These are phyloP conservation scores for Scaptomyza graminum DNA, from an alignment of 1,140 invertebrate species.

Conservation along the genomic window DNA sequence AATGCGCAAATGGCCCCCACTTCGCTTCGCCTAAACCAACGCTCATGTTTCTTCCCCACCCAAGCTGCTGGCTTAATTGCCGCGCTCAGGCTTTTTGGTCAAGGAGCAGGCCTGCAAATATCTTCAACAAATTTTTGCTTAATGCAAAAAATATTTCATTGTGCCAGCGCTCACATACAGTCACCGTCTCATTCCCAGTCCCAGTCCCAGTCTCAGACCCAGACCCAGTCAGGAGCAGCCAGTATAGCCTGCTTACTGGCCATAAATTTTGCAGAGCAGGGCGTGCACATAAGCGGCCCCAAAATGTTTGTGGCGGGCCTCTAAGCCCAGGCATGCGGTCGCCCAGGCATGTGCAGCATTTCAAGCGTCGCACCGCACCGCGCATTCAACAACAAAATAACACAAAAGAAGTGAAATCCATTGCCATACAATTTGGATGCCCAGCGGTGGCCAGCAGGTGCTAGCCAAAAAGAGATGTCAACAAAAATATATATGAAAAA, in stretches of 20 bases:
- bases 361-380: slow-evolving; percentile 61
- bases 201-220: no score
- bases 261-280: slow-evolving; percentile 66
- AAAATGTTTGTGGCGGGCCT: slow-evolving; percentile 75
- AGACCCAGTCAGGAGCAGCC: neutral
- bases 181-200: no score
- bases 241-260: slow-evolving; percentile 33
- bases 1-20: slow-evolving; percentile 54
- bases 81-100: slow-evolving; percentile 43
- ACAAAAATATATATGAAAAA: neutral
- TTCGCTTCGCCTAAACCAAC: slow-evolving; percentile 12
- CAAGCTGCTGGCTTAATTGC: slow-evolving; percentile 60
- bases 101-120: slow-evolving; percentile 60
- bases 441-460: slow-evolving; percentile 48
- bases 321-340: slow-evolving; percentile 76
- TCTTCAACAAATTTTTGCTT: slow-evolving; percentile 75
- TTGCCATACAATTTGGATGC: slow-evolving; percentile 56
- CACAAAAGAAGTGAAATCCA: slow-evolving; percentile 63
- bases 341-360: slow-evolving; percentile 78
- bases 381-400: slow-evolving; percentile 22
- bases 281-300: slow-evolving; percentile 60
- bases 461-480: slow-evolving; percentile 42
- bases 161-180: slow-evolving; percentile 21
- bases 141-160: slow-evolving; percentile 79
- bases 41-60: neutral